A percentile compares a stretch with the other conserved stretches of the same genome.
Conservation (phyloP, 2,797 vertebrate species). For the Sebastes nivosus region DNA sequence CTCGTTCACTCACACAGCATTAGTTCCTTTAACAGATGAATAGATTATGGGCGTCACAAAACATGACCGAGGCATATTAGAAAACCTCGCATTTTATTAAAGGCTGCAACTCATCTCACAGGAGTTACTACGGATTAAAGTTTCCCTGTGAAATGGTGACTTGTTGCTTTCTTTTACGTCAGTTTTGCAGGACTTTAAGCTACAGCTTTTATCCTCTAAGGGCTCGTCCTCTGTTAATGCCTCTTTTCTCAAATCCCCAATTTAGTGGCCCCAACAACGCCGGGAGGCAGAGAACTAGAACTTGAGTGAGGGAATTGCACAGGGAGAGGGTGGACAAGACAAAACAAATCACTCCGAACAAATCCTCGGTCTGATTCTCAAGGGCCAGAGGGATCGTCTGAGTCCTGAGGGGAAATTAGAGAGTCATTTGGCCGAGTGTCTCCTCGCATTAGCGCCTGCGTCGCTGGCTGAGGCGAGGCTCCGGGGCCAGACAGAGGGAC, state of each 20-base stretch:
- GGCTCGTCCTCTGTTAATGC: slow-evolving; percentile 27
- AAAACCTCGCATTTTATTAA: neutral
- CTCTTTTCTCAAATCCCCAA: slow-evolving; percentile 57
- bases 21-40: slow-evolving; percentile 37
- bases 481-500: slow-evolving; percentile 70
- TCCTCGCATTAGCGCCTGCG: slow-evolving; percentile 74
- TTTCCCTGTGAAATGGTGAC: neutral
- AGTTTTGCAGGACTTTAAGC: neutral
- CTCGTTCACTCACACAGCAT: slow-evolving; percentile 29
- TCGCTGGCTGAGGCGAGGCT: slow-evolving; percentile 46
- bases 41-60: slow-evolving; percentile 44
- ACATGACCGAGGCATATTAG: neutral
- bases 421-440: slow-evolving; percentile 71
- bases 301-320: slow-evolving; percentile 68
- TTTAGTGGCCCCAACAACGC: slow-evolving; percentile 24
- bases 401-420: slow-evolving; percentile 73
- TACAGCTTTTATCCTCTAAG: slow-evolving; percentile 27
- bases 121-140: neutral
- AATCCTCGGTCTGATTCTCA: slow-evolving; percentile 77
- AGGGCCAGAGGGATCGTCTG: slow-evolving; percentile 69
- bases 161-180: neutral
- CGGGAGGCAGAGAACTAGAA: slow-evolving; percentile 69
- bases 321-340: slow-evolving; percentile 59
- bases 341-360: slow-evolving; percentile 77
- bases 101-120: neutral